A percentile compares a stretch with the other conserved stretches of the same genome.
Conservation (phyloP, 2,113 vertebrate genomes). For the Morphnarchus princeps region DNA sequence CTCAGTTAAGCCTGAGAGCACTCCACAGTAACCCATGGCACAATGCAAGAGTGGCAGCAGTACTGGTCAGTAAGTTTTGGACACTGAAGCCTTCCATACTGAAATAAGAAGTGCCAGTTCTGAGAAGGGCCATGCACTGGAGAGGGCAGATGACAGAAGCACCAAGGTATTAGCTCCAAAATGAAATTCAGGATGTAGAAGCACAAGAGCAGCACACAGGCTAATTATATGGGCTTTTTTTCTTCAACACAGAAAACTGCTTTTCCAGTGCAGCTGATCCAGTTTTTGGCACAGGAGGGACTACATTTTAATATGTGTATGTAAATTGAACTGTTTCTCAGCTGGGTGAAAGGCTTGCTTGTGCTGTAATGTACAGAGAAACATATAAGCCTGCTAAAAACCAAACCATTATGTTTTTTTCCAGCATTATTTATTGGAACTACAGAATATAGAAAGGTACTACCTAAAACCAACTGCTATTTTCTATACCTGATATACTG, state of each 20-base stretch:
- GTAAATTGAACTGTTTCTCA: not conserved
- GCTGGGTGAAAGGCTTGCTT: not conserved
- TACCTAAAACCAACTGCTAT: not conserved
- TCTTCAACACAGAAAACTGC: not conserved
- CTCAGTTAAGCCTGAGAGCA: not conserved
- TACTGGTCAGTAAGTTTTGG: not conserved
- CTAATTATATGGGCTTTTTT: not conserved
- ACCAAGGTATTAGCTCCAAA: not conserved
- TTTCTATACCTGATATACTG: not conserved
- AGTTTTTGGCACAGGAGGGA: not conserved
- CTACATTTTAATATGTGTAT: not conserved
- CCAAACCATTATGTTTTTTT: not conserved
- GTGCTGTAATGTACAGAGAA: not conserved
- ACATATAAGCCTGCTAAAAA: not conserved
- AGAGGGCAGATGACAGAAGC: not conserved
- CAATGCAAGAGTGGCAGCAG: not conserved
- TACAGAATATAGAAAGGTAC: not conserved
- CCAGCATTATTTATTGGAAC: not conserved
- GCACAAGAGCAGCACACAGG: not conserved
- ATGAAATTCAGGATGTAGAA: not conserved
- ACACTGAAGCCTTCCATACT: not conserved
- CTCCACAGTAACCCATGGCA: not conserved
- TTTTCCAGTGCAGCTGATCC: not conserved
- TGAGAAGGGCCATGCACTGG: not conserved
- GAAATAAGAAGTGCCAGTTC: not conserved